phyloP scores from a whole-genome alignment of 2,888 invertebrate genomes.

The Hymenopus coronatus region DNA sequence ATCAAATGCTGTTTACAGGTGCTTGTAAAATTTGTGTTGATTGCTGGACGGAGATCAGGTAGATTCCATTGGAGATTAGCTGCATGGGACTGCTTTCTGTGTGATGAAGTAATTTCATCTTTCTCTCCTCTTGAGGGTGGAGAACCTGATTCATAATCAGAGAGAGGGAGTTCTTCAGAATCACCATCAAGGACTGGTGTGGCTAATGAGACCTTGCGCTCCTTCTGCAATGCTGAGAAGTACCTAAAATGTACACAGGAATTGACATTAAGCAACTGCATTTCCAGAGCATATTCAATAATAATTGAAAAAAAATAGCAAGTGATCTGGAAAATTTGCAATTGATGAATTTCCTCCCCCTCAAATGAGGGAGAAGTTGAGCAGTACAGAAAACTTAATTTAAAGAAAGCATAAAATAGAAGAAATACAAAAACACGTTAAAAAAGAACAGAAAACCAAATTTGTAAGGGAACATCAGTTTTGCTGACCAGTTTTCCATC shows the following conservation, averaged over 20 bases:
- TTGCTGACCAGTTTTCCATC: too few species aligned
- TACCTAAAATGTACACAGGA: slow-evolving; percentile 2
- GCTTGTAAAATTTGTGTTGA: slow-evolving; percentile 53
- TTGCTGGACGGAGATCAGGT: slow-evolving; percentile 49
- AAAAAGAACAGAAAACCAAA: too few species aligned
- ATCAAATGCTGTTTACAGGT: background rate
- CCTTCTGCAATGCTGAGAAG: slow-evolving; percentile 18
- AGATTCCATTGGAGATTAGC: background rate
- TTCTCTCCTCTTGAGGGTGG: slow-evolving; percentile 55
- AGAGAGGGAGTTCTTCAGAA: slow-evolving; percentile 43
- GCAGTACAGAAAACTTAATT: too few species aligned
- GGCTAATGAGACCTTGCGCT: background rate
- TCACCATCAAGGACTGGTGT: background rate
- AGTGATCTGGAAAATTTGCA: too few species aligned
- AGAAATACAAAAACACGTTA: too few species aligned
- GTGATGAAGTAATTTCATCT: background rate
- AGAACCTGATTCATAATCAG: slow-evolving; percentile 57
- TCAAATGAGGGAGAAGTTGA: too few species aligned
- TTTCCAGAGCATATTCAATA: too few species aligned
- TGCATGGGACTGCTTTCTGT: background rate
- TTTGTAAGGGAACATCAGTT: too few species aligned
- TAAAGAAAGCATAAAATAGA: too few species aligned
- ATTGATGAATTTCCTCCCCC: too few species aligned
- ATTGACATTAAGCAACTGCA: background rate
- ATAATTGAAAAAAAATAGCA: too few species aligned